Evolutionary conservation across 2,797 vertebrate genomes (phyloP), one percentile per base, ranked within the genome.

Genomic region (Tauraco hartlaubi): DNA sequence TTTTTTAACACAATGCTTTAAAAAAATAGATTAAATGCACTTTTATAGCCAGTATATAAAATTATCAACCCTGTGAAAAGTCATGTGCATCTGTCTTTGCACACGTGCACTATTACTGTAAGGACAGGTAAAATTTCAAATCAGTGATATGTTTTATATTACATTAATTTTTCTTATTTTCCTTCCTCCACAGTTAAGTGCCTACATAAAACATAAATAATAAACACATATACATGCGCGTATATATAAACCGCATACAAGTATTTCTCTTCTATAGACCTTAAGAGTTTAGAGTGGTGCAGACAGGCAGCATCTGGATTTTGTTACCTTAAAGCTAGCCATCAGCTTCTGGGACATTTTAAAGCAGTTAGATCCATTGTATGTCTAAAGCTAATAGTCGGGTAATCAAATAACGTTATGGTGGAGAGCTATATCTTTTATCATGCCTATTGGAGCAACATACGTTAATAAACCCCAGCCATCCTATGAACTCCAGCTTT

Each of bases 221-320:
- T 83, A 89, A 94, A 71, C 61, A 63, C 39, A 49, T 31, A 81
- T 48, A 93, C 51, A 41, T 6, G 20, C 4, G 10, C 2, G 19
- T 44, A 82, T 14, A 37, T 7, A 44, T 12, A 83, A 15, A 56
- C 25, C 6, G 8, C 5, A 4, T 54, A 35, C 51, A 51, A 68
- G 25, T 78, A 90, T 87, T 87, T 67, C 29, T 94, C 80, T 83
- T 95, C 83, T 89, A 23, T 88, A 91, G 74, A 95, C 83, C 72
- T 56, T 44, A 79, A 79, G 80, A 93, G 76, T 96, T 96, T 56
- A 96, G 93, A 91, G 83, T 51, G 84, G 79, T 76, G 72, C 88
- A 97, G 97, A 97, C 94, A 97, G 85, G 59, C 93, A 75, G 91
- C 98, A 98, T 98, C 97, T 98, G 98, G 98, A 97, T 98, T 97